Conservation (phyloP, 64 coral and sea anemone species). For the Anthopleura sola region DNA sequence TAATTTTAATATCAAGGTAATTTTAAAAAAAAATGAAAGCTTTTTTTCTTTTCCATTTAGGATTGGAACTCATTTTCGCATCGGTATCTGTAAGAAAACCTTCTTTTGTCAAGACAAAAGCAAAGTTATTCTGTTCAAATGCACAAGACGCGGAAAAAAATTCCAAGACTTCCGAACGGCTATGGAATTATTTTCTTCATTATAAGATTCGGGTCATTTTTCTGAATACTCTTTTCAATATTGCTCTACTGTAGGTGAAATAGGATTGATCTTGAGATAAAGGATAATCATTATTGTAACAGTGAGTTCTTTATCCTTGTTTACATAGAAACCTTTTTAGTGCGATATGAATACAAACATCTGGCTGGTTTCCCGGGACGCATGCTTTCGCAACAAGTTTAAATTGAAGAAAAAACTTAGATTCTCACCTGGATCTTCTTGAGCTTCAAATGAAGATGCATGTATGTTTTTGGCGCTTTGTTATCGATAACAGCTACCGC, state of each 20-base stretch:
- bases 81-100: neutral
- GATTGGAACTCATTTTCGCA: neutral
- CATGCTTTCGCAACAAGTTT: neutral
- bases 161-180: neutral
- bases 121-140: neutral
- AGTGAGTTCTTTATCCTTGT: neutral
- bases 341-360: slow-evolving; percentile 9
- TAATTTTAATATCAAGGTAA: neutral
- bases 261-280: neutral
- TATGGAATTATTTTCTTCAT: neutral
- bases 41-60: too few relatives aligned
- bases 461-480: slow-evolving; percentile 94
- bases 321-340: slow-evolving; percentile 19
- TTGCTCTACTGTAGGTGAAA: neutral
- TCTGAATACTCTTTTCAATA: neutral
- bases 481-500: slow-evolving; percentile 94
- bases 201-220: neutral
- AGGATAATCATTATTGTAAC: slow-evolving; percentile 4
- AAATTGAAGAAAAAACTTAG: neutral
- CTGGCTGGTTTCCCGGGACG: neutral
- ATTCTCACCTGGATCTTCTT: slow-evolving; percentile 91
- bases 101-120: neutral
- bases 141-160: neutral
- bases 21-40: neutral
- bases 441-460: slow-evolving; percentile 94